Evolutionary conservation across 2,888 invertebrate genomes (phyloP).

Genomic region (Nemoura dubitans): DNA sequence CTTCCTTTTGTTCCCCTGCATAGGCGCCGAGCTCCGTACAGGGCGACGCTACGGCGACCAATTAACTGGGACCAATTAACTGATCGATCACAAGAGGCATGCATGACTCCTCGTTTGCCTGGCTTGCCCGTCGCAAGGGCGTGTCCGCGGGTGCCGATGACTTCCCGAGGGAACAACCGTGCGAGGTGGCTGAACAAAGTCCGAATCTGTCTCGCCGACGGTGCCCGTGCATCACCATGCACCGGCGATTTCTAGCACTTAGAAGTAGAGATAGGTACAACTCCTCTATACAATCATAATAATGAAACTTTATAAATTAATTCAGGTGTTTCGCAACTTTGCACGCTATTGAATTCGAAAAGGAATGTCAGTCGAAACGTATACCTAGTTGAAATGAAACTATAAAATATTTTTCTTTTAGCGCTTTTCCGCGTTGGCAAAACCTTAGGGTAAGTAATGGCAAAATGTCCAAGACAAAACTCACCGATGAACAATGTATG

Average conservation of each 20-base stretch:
- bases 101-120: background rate
- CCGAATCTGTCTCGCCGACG: too few relatives aligned
- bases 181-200: too few relatives aligned
- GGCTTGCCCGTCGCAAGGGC: background rate
- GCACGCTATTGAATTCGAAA: slow-evolving; percentile 5
- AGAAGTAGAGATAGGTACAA: too few relatives aligned
- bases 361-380: background rate
- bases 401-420: too few relatives aligned
- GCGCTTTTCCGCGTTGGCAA: too few relatives aligned
- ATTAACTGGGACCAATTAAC: background rate
- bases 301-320: background rate
- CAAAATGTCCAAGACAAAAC: too few relatives aligned
- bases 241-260: background rate
- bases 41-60: background rate
- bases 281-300: background rate
- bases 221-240: too few relatives aligned
- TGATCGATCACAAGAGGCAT: background rate
- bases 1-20: background rate
- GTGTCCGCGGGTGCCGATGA: background rate
- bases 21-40: background rate
- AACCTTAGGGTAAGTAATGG: too few relatives aligned
- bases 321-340: background rate
- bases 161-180: too few relatives aligned
- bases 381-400: background rate
- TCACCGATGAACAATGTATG: background rate